Evolutionary conservation across 2,113 vertebrate species (phyloP).

Genomic region (Choloepus hoffmanni): DNA sequence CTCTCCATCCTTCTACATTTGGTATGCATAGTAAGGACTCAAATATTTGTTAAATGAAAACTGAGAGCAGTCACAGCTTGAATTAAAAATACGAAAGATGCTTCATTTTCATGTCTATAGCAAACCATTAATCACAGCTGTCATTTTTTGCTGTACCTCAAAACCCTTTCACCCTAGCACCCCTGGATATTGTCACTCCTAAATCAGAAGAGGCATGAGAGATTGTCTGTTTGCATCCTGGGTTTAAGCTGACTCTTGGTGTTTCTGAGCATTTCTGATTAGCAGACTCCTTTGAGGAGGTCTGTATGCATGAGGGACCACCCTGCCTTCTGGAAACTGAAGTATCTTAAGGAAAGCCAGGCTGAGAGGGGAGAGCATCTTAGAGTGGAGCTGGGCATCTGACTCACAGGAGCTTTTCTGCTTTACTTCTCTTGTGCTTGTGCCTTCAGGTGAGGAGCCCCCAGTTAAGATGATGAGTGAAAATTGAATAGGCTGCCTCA

Average conservation of each 20-base stretch:
- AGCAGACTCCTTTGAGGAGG: background rate
- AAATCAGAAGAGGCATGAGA: background rate
- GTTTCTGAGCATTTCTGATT: background rate
- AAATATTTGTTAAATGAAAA: background rate
- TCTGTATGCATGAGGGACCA: background rate
- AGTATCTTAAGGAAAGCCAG: background rate
- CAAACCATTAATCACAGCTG: background rate
- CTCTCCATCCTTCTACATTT: background rate
- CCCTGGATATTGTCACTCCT: background rate
- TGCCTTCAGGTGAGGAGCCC: background rate
- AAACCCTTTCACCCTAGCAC: background rate
- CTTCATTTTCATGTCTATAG: background rate
- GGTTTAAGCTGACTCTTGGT: background rate
- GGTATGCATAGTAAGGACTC: too few relatives aligned
- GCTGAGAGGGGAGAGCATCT: background rate
- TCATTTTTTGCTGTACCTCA: background rate
- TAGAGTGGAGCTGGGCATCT: background rate
- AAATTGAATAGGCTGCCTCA: background rate
- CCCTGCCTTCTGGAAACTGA: background rate
- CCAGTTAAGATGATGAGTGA: background rate
- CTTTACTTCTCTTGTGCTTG: constrained; percentile 36
- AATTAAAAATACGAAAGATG: background rate
- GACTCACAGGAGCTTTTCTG: background rate
- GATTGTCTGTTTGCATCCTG: background rate
- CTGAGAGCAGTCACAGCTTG: background rate